Evolutionary conservation across 1,140 invertebrate genomes (phyloP).

Genomic region (Drosophila rufa): DNA sequence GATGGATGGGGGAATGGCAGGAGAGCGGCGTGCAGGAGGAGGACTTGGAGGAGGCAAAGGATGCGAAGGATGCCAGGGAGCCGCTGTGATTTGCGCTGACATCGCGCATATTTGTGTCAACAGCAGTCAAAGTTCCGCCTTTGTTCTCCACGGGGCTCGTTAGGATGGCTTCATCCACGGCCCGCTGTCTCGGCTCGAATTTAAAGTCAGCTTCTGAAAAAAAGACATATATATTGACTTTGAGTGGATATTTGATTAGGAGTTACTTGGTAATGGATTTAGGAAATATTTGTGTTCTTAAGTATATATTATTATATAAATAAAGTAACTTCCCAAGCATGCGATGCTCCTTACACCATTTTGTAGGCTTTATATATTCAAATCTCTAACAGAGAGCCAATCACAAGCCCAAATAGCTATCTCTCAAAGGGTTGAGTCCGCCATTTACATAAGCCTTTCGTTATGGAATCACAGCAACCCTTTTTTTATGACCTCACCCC

Average conservation of each 20-base stretch:
- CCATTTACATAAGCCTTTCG: conserved; percentile 71
- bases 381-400: conserved; percentile 52
- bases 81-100: conserved; percentile 71
- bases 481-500: conserved; percentile 57
- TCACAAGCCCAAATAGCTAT: conserved; percentile 33
- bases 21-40: conserved; percentile 14
- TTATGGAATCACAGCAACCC: conserved; percentile 75
- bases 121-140: conserved; percentile 60
- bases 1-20: conserved; percentile 27
- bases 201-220: conserved; percentile 51
- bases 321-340: too few species aligned
- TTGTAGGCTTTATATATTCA: conserved; percentile 53
- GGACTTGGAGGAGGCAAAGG: conserved; percentile 10
- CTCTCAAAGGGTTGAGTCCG: conserved; percentile 63
- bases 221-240: background rate
- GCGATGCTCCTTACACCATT: conserved; percentile 49
- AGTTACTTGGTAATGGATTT: background rate
- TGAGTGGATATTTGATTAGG: too few species aligned
- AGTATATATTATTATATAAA: too few species aligned
- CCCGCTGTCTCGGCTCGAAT: conserved; percentile 50
- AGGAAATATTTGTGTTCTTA: too few species aligned
- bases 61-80: conserved; percentile 24
- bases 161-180: conserved; percentile 39
- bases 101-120: conserved; percentile 81
- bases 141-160: conserved; percentile 51